A percentile compares a stretch with the other conserved stretches of the same genome.
phyloP scores from a whole-genome alignment of 2,888 invertebrate genomes.

The Caenorhabditis auriculariae region DNA sequence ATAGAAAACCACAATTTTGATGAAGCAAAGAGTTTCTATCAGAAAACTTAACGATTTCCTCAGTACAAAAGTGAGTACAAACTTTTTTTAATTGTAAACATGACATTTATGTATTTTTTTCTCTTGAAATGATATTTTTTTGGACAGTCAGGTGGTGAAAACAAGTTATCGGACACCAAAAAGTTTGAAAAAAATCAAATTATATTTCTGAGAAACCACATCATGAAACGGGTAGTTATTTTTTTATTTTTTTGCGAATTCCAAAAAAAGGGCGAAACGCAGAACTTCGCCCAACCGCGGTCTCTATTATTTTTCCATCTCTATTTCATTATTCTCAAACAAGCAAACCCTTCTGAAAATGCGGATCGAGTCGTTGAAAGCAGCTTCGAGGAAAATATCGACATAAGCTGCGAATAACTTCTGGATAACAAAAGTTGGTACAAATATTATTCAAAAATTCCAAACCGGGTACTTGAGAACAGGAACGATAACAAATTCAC shows the following conservation, averaged over 20 bases:
- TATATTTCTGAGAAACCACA: neutral
- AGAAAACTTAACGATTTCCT: neutral
- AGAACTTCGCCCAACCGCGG: too few species aligned
- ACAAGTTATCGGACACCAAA: too few species aligned
- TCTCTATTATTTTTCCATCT: too few species aligned
- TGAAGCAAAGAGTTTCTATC: neutral
- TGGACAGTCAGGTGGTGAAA: too few species aligned
- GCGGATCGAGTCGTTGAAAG: slow-evolving; percentile 38
- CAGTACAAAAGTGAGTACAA: neutral
- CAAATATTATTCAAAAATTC: neutral
- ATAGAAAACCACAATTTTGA: neutral
- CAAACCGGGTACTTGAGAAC: neutral
- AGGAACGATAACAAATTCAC: neutral
- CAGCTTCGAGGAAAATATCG: slow-evolving; percentile 24
- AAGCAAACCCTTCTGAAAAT: slow-evolving; percentile 38
- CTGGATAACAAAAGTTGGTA: slow-evolving; percentile 8
- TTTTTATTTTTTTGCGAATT: neutral
- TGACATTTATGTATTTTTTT: too few species aligned
- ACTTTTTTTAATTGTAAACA: too few species aligned
- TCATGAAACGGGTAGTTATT: neutral
- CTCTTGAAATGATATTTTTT: too few species aligned
- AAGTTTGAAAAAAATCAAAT: too few species aligned
- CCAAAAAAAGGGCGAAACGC: too few species aligned
- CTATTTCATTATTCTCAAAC: too few species aligned
- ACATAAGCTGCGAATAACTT: slow-evolving; percentile 29